Percentiles rank a stretch among this genome's conserved stretches.
These are phyloP conservation scores for Butastur rufipennis DNA, from an alignment of 2,113 vertebrate genomes.

Conservation along the genomic window DNA sequence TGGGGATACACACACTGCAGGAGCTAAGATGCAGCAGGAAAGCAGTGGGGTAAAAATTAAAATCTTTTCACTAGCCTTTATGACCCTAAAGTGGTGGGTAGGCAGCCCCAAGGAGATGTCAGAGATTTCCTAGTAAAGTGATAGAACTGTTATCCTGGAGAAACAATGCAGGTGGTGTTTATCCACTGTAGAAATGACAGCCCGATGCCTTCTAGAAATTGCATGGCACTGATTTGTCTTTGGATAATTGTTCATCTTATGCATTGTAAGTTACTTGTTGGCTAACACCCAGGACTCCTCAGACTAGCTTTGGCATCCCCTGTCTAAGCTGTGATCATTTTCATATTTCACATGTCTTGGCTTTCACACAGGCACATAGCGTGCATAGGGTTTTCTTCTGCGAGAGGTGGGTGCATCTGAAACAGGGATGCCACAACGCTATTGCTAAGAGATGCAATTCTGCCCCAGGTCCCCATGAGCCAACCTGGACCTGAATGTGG, in stretches of 20 bases:
- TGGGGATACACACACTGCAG: background rate
- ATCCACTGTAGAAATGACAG: background rate
- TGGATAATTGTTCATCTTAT: conserved; percentile 33
- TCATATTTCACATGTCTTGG: conserved; percentile 28
- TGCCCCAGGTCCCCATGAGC: background rate
- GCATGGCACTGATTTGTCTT: background rate
- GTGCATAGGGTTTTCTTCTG: background rate
- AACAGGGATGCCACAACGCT: background rate
- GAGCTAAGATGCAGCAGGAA: background rate
- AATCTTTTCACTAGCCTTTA: background rate
- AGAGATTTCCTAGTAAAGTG: background rate
- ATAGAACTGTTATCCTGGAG: background rate
- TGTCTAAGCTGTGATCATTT: conserved; percentile 36
- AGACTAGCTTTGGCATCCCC: background rate
- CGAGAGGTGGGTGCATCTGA: background rate
- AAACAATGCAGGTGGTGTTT: background rate
- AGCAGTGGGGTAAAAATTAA: background rate
- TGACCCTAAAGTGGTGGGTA: background rate
- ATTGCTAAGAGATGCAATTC: background rate
- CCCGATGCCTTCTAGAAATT: background rate
- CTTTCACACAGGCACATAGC: background rate
- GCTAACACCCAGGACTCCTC: conserved; percentile 22
- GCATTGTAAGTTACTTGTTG: background rate
- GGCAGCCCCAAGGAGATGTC: background rate
- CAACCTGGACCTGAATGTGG: background rate